phyloP scores from a whole-genome alignment of 2,797 vertebrate species.

The Hapalemur alaotrensis region DNA sequence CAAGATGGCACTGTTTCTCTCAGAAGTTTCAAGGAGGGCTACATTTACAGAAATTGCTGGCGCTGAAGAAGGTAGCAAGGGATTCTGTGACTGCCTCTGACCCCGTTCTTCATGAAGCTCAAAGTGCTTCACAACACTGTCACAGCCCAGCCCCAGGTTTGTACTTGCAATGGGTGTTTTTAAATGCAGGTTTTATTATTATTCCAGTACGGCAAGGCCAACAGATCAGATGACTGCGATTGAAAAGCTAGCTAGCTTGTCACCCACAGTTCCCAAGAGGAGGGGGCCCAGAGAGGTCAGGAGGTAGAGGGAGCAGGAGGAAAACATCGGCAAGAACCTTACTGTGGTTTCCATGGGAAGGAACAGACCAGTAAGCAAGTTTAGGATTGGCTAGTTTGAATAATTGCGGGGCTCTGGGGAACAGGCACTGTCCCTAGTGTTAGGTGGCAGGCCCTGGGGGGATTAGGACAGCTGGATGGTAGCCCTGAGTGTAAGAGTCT shows the following conservation, averaged over 20 bases:
- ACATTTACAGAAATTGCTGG: background rate
- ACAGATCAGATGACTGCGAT: background rate
- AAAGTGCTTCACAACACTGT: rapidly evolving
- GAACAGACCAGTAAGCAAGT: background rate
- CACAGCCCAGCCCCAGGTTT: background rate
- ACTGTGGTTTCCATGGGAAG: background rate
- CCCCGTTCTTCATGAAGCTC: background rate
- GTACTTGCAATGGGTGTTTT: background rate
- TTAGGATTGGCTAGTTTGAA: background rate
- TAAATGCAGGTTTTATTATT: background rate
- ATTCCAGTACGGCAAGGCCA: background rate
- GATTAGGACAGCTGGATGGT: background rate
- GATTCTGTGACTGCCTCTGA: background rate
- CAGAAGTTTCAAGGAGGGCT: background rate
- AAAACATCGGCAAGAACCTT: background rate
- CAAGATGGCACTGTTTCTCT: slow-evolving; percentile 70
- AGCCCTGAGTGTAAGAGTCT: background rate
- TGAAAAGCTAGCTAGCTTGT: background rate
- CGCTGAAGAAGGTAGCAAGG: background rate
- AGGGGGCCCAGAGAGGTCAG: background rate
- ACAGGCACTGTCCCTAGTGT: background rate
- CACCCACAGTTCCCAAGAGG: background rate
- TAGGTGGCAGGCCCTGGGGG: background rate
- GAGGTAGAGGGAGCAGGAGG: background rate
- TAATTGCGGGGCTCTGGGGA: background rate